Base-by-base conservation (phyloP, 2,797 vertebrate genomes). In the Gymnoscopelus braueri region DNA sequence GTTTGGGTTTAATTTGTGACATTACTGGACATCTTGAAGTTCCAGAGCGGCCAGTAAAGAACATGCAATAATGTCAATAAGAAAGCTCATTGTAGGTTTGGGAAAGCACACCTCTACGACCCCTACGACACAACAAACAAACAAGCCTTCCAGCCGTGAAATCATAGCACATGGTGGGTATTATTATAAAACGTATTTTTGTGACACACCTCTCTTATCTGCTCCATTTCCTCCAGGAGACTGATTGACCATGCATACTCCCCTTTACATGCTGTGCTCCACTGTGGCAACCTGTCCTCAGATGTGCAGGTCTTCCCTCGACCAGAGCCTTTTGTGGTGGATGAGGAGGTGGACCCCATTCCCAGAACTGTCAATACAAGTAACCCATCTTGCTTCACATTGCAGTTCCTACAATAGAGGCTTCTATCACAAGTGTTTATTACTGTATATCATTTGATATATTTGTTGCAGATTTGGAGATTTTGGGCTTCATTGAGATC, bases 301-400 rank as follows among this genome's bases (percentile, higher is more conserved):
- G 97, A 99, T 3, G 98, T 99, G 68, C 97, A 99, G 90, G 97
- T 98, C 60, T 99, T 99, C 87, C 98, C 98, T 71, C 95, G 98
- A 60, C 98, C 98, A 47, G 98, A 99, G 69, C 96, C 96, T 8
- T 92, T 99, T 15, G 78, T 97, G 60, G 85, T 97, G 80, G 98
- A 99, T 77, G 97, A 99, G 60, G 98, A 99, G 84, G 95, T 98
- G 64, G 98, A 99, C 60, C 98, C 97, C 3, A 70, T 96, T 73
- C 96, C 97, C 50, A 95, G 93, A 89, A 82, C 87, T 66, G 97
- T 99, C 85, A 97, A 92, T 72, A 93, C 96, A 94, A 97, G 98
- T 99, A 93, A 53, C 54, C 1, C 32, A 14, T 12, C 8, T 29
- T 1, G 3, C 2, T 67, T 51, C 2, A 15, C 78, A 9, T 35